These are phyloP conservation scores for Papilio polytes DNA, from an alignment of 1,140 invertebrate genomes.

Conservation along the genomic window DNA sequence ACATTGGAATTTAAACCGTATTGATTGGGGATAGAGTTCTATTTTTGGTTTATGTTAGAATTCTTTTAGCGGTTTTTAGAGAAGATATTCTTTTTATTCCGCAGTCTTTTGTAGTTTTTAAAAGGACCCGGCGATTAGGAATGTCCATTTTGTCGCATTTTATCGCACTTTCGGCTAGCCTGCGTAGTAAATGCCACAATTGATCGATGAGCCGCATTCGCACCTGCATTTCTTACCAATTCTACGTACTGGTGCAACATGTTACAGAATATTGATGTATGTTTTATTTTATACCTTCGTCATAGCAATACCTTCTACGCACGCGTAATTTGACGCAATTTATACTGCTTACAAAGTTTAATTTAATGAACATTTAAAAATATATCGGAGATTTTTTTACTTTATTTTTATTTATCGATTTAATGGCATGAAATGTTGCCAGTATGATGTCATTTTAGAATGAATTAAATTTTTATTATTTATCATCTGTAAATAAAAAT, in stretches of 20 bases:
- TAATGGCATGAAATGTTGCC: not conserved
- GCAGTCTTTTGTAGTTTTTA: constrained; percentile 69
- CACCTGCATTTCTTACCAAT: constrained; percentile 65
- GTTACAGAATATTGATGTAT: constrained; percentile 35
- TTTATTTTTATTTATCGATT: not conserved
- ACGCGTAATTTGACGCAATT: not conserved
- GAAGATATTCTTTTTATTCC: constrained; percentile 58
- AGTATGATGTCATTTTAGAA: not conserved
- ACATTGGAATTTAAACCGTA: constrained; percentile 38
- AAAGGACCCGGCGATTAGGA: constrained; percentile 76
- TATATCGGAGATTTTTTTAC: not conserved
- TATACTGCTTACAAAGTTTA: too few species aligned
- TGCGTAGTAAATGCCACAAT: constrained; percentile 69
- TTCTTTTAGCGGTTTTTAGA: constrained; percentile 38
- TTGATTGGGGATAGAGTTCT: not conserved
- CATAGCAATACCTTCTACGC: not conserved
- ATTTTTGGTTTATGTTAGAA: not conserved
- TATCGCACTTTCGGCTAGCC: constrained; percentile 52
- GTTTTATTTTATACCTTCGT: not conserved
- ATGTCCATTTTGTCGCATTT: constrained; percentile 76
- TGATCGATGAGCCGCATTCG: constrained; percentile 67
- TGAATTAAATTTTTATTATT: too few species aligned
- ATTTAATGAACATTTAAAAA: too few species aligned
- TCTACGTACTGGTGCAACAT: constrained; percentile 15
- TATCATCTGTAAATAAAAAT: too few species aligned